Evolutionary conservation across 2,797 vertebrate species (phyloP).

Genomic region (Salarias fasciatus): DNA sequence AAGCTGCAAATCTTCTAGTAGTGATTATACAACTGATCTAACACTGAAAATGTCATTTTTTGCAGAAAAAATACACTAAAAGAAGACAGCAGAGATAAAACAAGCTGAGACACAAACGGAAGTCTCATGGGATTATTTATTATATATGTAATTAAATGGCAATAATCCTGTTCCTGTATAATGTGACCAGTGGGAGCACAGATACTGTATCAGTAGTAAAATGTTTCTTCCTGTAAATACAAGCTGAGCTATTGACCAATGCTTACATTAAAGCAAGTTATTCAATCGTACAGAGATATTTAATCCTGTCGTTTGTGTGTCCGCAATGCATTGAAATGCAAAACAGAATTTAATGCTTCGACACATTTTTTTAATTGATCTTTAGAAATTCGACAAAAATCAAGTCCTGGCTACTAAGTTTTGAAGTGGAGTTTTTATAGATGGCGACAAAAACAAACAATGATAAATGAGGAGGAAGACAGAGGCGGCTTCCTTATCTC

Average conservation of each 20-base stretch:
- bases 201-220: conserved; percentile 5
- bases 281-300: too few species aligned
- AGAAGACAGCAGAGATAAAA: too few species aligned
- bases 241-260: not conserved
- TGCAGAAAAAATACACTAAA: too few species aligned
- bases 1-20: too few species aligned
- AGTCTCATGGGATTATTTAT: too few species aligned
- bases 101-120: too few species aligned
- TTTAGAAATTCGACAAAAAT: conserved; percentile 37
- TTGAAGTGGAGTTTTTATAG: conserved; percentile 21
- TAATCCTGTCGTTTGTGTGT: not conserved
- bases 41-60: too few species aligned
- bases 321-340: conserved; percentile 24
- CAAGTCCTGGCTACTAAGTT: conserved; percentile 21
- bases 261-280: conserved; percentile 15
- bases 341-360: conserved; percentile 46
- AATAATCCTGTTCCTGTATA: too few species aligned
- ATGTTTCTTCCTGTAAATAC: conserved; percentile 19
- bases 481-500: conserved; percentile 40
- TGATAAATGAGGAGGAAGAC: conserved; percentile 45
- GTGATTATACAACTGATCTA: too few species aligned
- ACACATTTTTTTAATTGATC: conserved; percentile 55
- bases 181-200: conserved; percentile 3
- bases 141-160: too few species aligned
- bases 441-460: conserved; percentile 34